Evolutionary conservation across 2,888 invertebrate species (phyloP), one percentile per base, ranked within the genome.

Genomic region (Diplazon laetatorius): DNA sequence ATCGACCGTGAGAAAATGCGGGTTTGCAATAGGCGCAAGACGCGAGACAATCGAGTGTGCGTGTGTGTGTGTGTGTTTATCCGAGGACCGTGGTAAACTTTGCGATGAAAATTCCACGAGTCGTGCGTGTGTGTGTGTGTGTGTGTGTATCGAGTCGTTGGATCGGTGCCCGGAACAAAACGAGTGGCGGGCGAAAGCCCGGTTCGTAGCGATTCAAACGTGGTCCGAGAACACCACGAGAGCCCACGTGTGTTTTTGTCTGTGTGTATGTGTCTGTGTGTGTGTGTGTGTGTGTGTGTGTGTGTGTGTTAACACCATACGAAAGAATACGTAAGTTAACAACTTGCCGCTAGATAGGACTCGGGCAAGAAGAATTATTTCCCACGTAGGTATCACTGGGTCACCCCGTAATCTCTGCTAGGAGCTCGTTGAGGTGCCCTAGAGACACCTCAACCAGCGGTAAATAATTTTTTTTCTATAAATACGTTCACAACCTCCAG

Each of bases 331-430:
- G n/a, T n/a, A n/a, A n/a, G n/a, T n/a, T n/a, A n/a, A n/a, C n/a
- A n/a, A n/a, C n/a, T n/a, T n/a, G n/a, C n/a, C n/a, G n/a, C n/a
- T n/a, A n/a, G n/a, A n/a, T n/a, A n/a, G n/a, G 48, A 77, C 71
- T 80, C 72, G 42, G 20, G 42, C 70, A 60, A 66, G 69, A 78
- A 82, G 71, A 73, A 80, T 81, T n/a, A n/a, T n/a, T 82, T 82
- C 82, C 80, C 82, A 82, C 81, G 82, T 80, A 78, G n/a, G n/a
- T n/a, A n/a, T 80, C 71, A 82, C 81, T 82, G 81, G 82, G 81
- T 82, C 79, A 79, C 68, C 77, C 63, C 60, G n/a, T n/a, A n/a
- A 59, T 68, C 50, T 42, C 14, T 14, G 22, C 22, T 20, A 16
- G 69, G 52, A 57, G 57, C 69, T 30, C 25, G 14, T 30, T 12